Evolutionary conservation across 2,888 invertebrate genomes (phyloP).

Genomic region (Phlogophora meticulosa): DNA sequence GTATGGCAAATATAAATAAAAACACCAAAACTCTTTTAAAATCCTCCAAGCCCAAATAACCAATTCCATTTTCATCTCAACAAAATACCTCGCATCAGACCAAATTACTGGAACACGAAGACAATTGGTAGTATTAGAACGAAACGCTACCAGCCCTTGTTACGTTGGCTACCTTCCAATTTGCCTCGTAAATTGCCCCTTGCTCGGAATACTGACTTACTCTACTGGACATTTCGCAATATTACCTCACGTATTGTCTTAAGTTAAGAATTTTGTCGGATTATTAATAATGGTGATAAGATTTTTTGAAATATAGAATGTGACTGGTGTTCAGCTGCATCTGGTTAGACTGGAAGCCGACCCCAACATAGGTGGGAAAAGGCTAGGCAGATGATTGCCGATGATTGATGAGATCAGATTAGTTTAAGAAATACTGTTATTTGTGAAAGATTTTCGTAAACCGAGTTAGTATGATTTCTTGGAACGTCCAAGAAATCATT

Average conservation of each 20-base stretch:
- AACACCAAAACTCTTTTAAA: neutral
- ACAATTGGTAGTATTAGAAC: conserved; percentile 67
- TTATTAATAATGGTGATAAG: neutral
- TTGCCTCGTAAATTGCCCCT: conserved; percentile 65
- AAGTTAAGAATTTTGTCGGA: conserved; percentile 17
- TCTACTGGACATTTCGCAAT: conserved; percentile 41
- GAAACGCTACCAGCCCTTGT: conserved; percentile 66
- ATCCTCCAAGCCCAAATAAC: neutral
- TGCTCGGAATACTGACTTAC: conserved; percentile 52
- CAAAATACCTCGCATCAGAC: conserved; percentile 39
- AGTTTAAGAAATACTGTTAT: too few relatives aligned
- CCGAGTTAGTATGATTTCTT: too few relatives aligned
- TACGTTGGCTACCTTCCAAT: conserved; percentile 76
- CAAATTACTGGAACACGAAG: conserved; percentile 53
- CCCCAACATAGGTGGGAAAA: too few relatives aligned
- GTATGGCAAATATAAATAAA: neutral
- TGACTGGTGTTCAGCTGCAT: too few relatives aligned
- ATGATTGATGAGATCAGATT: too few relatives aligned
- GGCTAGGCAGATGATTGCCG: too few relatives aligned
- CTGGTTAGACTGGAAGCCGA: too few relatives aligned
- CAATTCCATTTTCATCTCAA: conserved; percentile 39
- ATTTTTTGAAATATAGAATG: too few relatives aligned
- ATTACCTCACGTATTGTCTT: conserved; percentile 37
- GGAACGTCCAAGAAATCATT: too few relatives aligned
- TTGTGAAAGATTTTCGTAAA: neutral